Conservation (phyloP, 2,797 vertebrate genomes). For the Myiotriccus ornatus region DNA sequence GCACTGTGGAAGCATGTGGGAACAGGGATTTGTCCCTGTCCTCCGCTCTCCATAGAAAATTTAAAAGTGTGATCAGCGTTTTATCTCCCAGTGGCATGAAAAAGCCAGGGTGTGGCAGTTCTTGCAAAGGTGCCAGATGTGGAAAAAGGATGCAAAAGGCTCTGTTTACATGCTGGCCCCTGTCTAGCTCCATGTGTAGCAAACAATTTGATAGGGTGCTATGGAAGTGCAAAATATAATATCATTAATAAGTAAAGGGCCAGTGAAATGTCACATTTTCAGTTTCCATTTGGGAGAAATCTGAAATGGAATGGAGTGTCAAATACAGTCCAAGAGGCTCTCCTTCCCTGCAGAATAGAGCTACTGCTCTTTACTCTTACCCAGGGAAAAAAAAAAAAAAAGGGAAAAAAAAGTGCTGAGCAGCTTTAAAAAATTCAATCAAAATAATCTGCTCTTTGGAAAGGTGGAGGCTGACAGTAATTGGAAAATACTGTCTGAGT, state of each 20-base stretch:
- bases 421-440: slow-evolving; percentile 75
- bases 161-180: neutral
- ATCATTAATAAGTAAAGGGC: slow-evolving; percentile 55
- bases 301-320: slow-evolving; percentile 22
- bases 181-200: neutral
- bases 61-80: neutral
- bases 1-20: neutral
- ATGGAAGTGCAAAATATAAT: slow-evolving; percentile 30
- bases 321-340: slow-evolving; percentile 29
- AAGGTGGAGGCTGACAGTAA: slow-evolving; percentile 79
- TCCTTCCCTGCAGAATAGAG: slow-evolving; percentile 22
- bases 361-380: slow-evolving; percentile 31
- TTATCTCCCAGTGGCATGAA: neutral
- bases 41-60: neutral
- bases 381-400: neutral
- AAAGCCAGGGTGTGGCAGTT: slow-evolving; percentile 1
- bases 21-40: neutral
- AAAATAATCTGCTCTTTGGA: slow-evolving; percentile 75
- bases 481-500: slow-evolving; percentile 79
- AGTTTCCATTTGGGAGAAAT: slow-evolving; percentile 47
- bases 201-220: slow-evolving; percentile 18
- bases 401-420: slow-evolving; percentile 52
- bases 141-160: neutral
- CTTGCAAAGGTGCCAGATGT: slow-evolving; percentile 9
- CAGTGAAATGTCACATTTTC: slow-evolving; percentile 38